Evolutionary conservation across 1,140 invertebrate species (phyloP).

Genomic region (Trialeurodes vaporariorum): DNA sequence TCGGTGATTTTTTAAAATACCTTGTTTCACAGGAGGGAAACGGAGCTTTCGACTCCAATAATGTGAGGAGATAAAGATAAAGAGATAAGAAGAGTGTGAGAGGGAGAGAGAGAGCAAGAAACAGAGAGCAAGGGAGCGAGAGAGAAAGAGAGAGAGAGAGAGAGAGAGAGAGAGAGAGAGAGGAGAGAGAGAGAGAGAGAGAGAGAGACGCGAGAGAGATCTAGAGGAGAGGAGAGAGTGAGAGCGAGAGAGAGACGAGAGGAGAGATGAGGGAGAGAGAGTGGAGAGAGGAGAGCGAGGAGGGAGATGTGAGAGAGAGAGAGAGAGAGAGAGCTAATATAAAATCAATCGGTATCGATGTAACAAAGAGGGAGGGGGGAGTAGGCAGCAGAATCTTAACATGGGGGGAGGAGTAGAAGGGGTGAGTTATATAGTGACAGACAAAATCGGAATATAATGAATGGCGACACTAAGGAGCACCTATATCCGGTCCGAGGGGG

Average conservation of each 20-base stretch:
- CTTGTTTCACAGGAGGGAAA: too few relatives aligned
- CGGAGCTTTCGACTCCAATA: too few relatives aligned
- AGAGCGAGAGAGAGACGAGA: constrained; percentile 22
- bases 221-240: constrained; percentile 22
- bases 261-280: constrained; percentile 15
- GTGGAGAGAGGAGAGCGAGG: too few relatives aligned
- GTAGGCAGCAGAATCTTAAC: background rate
- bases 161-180: constrained; percentile 11
- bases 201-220: constrained; percentile 4
- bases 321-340: too few relatives aligned
- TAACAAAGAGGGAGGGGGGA: background rate
- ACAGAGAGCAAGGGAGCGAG: too few relatives aligned
- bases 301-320: background rate
- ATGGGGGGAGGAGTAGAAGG: constrained; percentile 11
- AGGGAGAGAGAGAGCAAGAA: too few relatives aligned
- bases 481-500: background rate
- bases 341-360: too few relatives aligned
- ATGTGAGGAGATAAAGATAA: too few relatives aligned
- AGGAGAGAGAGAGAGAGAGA: background rate
- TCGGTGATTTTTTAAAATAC: too few relatives aligned
- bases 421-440: background rate
- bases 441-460: background rate
- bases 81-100: too few relatives aligned
- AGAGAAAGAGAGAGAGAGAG: too few relatives aligned
- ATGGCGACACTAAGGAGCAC: constrained; percentile 3